Conservation (phyloP, 2,888 invertebrate genomes). For the Holacanthella duospinosa region DNA sequence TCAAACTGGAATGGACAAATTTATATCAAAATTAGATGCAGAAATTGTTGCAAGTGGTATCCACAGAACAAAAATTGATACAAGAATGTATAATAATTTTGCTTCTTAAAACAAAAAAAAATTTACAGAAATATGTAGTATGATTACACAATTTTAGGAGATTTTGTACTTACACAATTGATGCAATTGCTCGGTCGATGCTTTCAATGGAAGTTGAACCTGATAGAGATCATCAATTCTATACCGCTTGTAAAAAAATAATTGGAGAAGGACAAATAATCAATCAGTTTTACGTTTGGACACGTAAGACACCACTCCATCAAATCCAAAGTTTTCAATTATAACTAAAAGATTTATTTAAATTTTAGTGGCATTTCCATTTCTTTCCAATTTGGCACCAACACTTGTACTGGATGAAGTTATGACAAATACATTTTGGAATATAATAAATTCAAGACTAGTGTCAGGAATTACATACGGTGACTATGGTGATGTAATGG, state of each 20-base stretch:
- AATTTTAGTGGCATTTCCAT: conserved; percentile 11
- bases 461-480: not conserved
- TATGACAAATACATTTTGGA: not conserved
- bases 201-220: not conserved
- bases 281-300: conserved; percentile 2
- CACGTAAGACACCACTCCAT: not conserved
- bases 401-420: conserved; percentile 2
- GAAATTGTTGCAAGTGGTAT: not conserved
- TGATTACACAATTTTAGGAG: not conserved
- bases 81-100: not conserved
- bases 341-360: not conserved
- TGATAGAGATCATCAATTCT: not conserved
- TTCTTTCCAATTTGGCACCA: conserved; percentile 1
- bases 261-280: conserved; percentile 3
- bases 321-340: not conserved
- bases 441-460: not conserved
- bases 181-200: not conserved
- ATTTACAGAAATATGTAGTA: not conserved
- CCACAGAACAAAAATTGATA: not conserved
- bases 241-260: not conserved
- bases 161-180: conserved; percentile 1
- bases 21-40: not conserved
- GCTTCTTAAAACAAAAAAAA: not conserved
- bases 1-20: not conserved
- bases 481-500: conserved; percentile 5